Conservation (phyloP, 1,140 invertebrate genomes). For the Drosophila varians region DNA sequence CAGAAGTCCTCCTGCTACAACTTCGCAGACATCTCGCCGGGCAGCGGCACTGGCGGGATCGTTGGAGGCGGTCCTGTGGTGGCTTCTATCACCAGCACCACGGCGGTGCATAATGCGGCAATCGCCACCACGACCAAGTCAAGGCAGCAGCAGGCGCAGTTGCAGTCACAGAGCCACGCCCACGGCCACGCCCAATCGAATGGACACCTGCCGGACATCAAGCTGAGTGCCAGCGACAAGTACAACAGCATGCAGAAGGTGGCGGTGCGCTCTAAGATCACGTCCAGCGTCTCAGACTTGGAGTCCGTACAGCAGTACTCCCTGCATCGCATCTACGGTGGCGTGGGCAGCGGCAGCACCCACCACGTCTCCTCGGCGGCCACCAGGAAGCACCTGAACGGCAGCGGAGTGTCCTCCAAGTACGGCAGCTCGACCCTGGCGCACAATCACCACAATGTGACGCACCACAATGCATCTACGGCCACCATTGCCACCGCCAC, state of each 20-base stretch:
- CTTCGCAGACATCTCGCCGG: constrained; percentile 78
- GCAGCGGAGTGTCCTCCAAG: constrained; percentile 44
- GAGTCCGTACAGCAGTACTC: constrained; percentile 82
- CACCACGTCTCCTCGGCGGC: constrained; percentile 72
- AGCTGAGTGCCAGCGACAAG: constrained; percentile 78
- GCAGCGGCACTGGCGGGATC: constrained; percentile 31
- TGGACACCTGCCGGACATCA: constrained; percentile 81
- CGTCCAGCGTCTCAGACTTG: constrained; percentile 79
- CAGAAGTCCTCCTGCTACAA: constrained; percentile 82
- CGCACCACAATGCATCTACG: constrained; percentile 75
- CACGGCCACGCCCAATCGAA: constrained; percentile 68
- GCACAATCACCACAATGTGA: constrained; percentile 73
- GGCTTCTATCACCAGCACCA: constrained; percentile 78
- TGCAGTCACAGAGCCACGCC: constrained; percentile 32
- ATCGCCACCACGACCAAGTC: constrained; percentile 68
- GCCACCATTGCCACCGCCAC: constrained; percentile 68
- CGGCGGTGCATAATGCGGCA: constrained; percentile 79
- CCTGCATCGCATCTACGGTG: constrained; percentile 75
- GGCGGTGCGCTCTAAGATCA: constrained; percentile 80
- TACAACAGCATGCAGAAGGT: constrained; percentile 83
- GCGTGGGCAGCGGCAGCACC: constrained; percentile 62
- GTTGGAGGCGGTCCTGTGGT: constrained; percentile 49
- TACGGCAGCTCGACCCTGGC: constrained; percentile 69
- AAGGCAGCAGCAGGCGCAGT: constrained; percentile 37
- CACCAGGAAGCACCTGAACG: constrained; percentile 72